A percentile compares a stretch with the other conserved stretches of the same genome.
Evolutionary conservation across 1,140 invertebrate species (phyloP).

Genomic region (Drosophila insularis): DNA sequence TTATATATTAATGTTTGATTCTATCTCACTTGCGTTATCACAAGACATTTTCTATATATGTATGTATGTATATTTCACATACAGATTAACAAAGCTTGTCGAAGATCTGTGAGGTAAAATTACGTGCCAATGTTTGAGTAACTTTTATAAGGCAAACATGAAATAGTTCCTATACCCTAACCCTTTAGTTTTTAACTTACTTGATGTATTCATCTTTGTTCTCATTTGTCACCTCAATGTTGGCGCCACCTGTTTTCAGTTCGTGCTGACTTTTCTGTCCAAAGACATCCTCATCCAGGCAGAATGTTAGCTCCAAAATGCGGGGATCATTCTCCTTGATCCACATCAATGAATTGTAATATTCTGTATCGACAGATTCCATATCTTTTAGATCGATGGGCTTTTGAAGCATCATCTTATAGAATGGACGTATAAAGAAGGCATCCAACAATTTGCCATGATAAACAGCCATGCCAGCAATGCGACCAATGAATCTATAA

Average conservation of each 20-base stretch:
- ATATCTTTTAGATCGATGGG: slow-evolving; percentile 97
- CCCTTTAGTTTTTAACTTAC: slow-evolving; percentile 82
- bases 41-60: not conserved
- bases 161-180: not conserved
- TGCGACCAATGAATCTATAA: slow-evolving; percentile 93
- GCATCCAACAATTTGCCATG: slow-evolving; percentile 97
- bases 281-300: slow-evolving; percentile 97
- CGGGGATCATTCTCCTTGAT: slow-evolving; percentile 96
- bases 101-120: too few relatives aligned
- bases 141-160: not conserved
- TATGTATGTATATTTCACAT: not conserved
- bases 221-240: slow-evolving; percentile 95
- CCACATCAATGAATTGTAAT: slow-evolving; percentile 96
- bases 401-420: slow-evolving; percentile 99
- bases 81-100: not conserved
- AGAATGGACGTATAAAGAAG: slow-evolving; percentile 99
- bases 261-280: slow-evolving; percentile 96
- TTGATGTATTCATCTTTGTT: slow-evolving; percentile 99
- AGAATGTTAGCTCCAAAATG: slow-evolving; percentile 96
- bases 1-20: not conserved
- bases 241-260: slow-evolving; percentile 94
- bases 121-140: too few relatives aligned
- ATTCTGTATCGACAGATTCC: slow-evolving; percentile 99
- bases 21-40: not conserved
- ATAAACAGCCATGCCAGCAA: slow-evolving; percentile 99